phyloP scores from a whole-genome alignment of 2,113 vertebrate genomes.

The Rafetus swinhoei region DNA sequence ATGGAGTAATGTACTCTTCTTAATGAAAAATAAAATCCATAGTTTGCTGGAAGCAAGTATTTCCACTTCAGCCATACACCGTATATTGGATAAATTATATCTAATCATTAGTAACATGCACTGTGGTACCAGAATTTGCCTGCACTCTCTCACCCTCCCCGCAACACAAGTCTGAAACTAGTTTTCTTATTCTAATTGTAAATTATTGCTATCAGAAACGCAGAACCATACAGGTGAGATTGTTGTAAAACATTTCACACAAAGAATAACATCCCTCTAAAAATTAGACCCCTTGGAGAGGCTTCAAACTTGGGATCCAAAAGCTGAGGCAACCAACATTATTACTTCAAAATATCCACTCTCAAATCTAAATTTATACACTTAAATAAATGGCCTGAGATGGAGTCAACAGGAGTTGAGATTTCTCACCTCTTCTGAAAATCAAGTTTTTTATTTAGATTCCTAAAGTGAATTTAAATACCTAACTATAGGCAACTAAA shows the following conservation, averaged over 20 bases:
- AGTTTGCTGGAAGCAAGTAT: not conserved
- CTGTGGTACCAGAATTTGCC: not conserved
- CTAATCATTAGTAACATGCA: not conserved
- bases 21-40: not conserved
- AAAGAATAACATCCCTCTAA: not conserved
- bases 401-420: not conserved
- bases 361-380: not conserved
- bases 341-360: not conserved
- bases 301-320: not conserved
- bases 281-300: not conserved
- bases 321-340: not conserved
- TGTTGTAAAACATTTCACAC: not conserved
- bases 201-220: not conserved
- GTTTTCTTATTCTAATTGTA: not conserved
- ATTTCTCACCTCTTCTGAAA: not conserved
- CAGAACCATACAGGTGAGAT: not conserved
- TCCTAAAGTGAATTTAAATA: not conserved
- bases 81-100: not conserved
- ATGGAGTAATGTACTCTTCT: not conserved
- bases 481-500: not conserved
- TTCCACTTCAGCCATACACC: not conserved
- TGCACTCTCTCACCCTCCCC: accelerated
- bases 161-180: not conserved
- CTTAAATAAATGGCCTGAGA: not conserved
- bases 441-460: not conserved